Base-by-base conservation (phyloP, 2,113 vertebrate species). In the Galeopterus variegatus region DNA sequence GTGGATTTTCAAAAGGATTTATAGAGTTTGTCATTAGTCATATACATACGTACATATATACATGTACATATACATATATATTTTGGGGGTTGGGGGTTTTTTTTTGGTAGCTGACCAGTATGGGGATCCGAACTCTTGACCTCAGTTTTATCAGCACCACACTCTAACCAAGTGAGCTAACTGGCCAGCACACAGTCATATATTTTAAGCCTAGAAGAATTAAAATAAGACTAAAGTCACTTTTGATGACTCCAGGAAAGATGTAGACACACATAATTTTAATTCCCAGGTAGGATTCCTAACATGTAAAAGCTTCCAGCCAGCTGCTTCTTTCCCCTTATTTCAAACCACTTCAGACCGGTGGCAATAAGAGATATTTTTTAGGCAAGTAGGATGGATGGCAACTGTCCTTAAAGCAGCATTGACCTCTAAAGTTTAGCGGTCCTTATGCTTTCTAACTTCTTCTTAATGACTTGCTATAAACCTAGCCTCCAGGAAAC, bases 121-220 rank as follows among this genome's bases (percentile, higher is more conserved):
- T 41, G 41, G 41, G 41, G 41, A 41, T 41, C 41, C 41, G 41
- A 41, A 41, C 41, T 41, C 41, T 41, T 41, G 41, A 41, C 41
- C 41, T 41, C 41, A 41, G 41, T 41, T 41, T 41, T 41, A 41
- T 4, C 41, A 41, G 41, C 41, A 41, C 41, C 41, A 41, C 41
- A 4, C 41, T 41, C 41, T 41, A 41, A 41, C 41, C 41, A 41
- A 41, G 41, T 41, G 41, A 41, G 41, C 41, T 41, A 41, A 41
- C 41, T 41, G 41, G 41, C 41, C 41, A 41, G 41, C 41, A 41
- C 41, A 41, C 41, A 87, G 31, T 67, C 24, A 50, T 56, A 13
- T n/a, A 77, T 86, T 62, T 76, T 86, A 86, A 93, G 23, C 28
- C 52, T 75, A 64, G 23, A 83, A 90, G 45, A 87, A 84, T 50